These are phyloP conservation scores for Acanthochromis polyacanthus DNA, from an alignment of 2,113 vertebrate genomes.

Conservation along the genomic window DNA sequence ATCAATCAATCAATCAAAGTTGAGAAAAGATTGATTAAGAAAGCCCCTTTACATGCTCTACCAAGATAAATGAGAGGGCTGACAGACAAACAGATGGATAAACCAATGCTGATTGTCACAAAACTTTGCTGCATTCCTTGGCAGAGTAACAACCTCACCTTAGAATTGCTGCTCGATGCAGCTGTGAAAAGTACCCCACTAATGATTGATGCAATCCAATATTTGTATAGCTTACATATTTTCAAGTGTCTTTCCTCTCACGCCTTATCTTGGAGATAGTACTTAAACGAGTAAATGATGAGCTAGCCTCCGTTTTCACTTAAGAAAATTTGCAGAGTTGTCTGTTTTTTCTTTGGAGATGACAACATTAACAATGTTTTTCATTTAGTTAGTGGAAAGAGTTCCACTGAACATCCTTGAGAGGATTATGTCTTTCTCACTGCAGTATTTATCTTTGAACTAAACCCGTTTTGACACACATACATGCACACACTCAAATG, in stretches of 20 bases:
- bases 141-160: background rate
- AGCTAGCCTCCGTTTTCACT: conserved; percentile 52
- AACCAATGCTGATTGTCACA: no score
- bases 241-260: conserved; percentile 55
- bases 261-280: conserved; percentile 44
- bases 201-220: conserved; percentile 34
- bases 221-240: conserved; percentile 48
- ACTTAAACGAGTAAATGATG: conserved; percentile 47
- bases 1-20: no score
- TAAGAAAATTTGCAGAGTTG: conserved; percentile 23
- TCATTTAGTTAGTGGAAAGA: conserved; percentile 24
- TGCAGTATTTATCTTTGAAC: conserved; percentile 51
- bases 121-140: no score
- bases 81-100: no score
- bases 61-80: no score
- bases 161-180: background rate
- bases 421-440: conserved; percentile 59
- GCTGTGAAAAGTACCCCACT: background rate
- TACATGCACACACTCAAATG: conserved; percentile 1
- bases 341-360: background rate
- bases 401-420: conserved; percentile 14
- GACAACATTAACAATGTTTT: conserved; percentile 62
- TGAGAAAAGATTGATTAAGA: no score
- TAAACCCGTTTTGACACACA: conserved; percentile 28
- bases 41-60: no score